Percentiles rank a stretch among this genome's conserved stretches.
Evolutionary conservation across 2,113 vertebrate species (phyloP).

Genomic region (Chionis minor): DNA sequence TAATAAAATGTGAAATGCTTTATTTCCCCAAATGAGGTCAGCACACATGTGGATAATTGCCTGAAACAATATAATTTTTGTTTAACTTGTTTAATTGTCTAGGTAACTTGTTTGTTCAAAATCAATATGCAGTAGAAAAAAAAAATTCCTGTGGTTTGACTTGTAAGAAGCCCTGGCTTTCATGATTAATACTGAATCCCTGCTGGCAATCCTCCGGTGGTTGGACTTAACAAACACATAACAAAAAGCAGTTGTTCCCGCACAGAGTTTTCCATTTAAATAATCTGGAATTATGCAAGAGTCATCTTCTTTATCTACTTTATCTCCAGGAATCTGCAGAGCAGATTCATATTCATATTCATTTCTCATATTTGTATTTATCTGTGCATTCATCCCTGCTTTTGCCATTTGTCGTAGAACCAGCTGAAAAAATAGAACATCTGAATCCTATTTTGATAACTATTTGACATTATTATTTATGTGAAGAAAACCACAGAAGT

Average conservation of each 20-base stretch:
- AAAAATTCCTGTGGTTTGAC: not conserved
- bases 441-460: not conserved
- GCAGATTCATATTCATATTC: not conserved
- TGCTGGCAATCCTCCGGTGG: not conserved
- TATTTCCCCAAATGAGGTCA: slow-evolving; percentile 48
- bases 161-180: not conserved
- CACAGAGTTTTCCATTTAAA: not conserved
- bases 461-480: not conserved
- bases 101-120: slow-evolving; percentile 23
- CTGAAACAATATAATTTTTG: slow-evolving; percentile 37
- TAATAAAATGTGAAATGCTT: slow-evolving; percentile 51
- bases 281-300: not conserved
- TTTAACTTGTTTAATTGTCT: slow-evolving; percentile 52
- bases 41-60: not conserved
- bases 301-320: not conserved
- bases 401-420: not conserved
- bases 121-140: not conserved
- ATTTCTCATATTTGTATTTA: not conserved
- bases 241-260: rapidly evolving
- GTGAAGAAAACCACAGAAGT: not conserved
- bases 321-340: not conserved
- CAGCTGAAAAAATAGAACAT: not conserved
- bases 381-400: not conserved
- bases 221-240: not conserved
- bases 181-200: not conserved